Percentiles rank a stretch among this genome's conserved stretches.
Conservation (phyloP, 2,888 invertebrate species). For the Helicoverpa assulta region DNA sequence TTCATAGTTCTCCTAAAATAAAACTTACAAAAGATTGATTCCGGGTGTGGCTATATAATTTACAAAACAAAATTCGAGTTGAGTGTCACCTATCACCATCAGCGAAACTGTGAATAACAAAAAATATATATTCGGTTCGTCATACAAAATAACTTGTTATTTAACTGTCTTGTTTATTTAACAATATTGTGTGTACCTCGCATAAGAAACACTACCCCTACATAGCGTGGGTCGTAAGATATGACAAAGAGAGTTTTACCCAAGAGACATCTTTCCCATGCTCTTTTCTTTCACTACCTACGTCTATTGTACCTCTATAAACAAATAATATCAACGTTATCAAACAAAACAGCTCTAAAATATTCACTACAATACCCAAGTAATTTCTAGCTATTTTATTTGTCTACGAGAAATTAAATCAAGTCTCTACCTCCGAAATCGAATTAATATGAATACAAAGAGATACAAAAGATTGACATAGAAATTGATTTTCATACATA, state of each 20-base stretch:
- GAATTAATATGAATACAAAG: neutral
- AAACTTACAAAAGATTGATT: too few relatives aligned
- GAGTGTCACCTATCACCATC: too few relatives aligned
- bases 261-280: conserved; percentile 33
- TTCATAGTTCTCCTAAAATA: too few relatives aligned
- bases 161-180: conserved; percentile 19
- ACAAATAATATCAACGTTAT: neutral
- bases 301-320: conserved; percentile 6
- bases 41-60: too few relatives aligned
- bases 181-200: conserved; percentile 25
- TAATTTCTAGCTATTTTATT: neutral
- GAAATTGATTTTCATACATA: conserved; percentile 2
- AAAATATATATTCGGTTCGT: neutral
- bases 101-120: too few relatives aligned
- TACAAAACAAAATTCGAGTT: too few relatives aligned
- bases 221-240: conserved; percentile 28
- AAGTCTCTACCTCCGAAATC: neutral
- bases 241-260: conserved; percentile 41
- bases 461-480: neutral
- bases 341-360: neutral
- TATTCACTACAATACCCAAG: neutral
- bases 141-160: neutral
- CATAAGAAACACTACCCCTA: conserved; percentile 8
- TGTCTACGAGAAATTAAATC: neutral
- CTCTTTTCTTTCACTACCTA: conserved; percentile 30